Evolutionary conservation across 2,888 invertebrate genomes (phyloP), one percentile per base, ranked within the genome.

Genomic region (Agrilus cyanescens): DNA sequence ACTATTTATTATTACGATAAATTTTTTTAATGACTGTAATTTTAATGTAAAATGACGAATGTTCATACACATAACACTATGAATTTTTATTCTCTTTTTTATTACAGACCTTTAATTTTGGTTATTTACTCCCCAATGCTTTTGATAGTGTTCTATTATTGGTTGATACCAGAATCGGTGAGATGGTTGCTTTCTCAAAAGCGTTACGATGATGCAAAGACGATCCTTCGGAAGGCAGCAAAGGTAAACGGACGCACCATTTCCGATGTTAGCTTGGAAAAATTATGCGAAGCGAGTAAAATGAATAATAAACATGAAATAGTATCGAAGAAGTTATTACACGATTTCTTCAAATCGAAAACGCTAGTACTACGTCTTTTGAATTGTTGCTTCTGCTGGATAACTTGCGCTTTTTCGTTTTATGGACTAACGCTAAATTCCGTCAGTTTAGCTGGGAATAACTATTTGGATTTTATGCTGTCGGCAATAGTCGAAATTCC

Each of bases 401-500:
- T 85, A 12, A 80, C 85, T 0, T 79, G 82, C 53, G 80, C 83
- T 0, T 78, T 87, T 48, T 78, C 86, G 14, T 88, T 85, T 62
- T 87, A 85, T 56, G 88, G 88, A 0, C 65, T 88, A 32, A 84
- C 84, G 0, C 71, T 88, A 41, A 85, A 84, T 63, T 79, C 86
- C 0, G 84, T 85, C 3, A 73, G 80, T 0, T 65, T 88, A 37
- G 77, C 76, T 13, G 86, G 85, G 1, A 78, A 85, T 60, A 78
- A 78, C 53, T 86, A 86, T 59, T 62, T 82, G 12, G 87, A 86
- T 64, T 88, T 84, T 56, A 80, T 84, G 15, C 61, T 80, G 40
- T 79, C 78, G 1, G 70, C 76, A 0, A 56, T 78, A 37, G 74
- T 82, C 12, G 86, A 86, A 60, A 78, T 85, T 45, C 86, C 86